These are phyloP conservation scores for Monodelphis domestica DNA, from an alignment of 2,797 vertebrate species.

Conservation along the genomic window DNA sequence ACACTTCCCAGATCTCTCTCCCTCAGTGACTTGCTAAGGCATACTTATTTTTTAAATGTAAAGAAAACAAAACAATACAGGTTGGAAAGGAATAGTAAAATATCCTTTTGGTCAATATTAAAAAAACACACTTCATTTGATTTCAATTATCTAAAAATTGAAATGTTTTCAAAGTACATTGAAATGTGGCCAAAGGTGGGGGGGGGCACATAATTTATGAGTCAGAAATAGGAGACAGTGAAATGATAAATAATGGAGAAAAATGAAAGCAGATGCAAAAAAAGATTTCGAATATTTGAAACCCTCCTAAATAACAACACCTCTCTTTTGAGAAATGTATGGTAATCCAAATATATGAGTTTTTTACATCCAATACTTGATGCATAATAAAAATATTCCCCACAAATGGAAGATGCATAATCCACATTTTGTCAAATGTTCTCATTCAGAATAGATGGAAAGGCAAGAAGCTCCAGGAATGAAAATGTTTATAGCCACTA, in stretches of 20 bases:
- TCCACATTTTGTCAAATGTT: background rate
- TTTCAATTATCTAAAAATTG: constrained; percentile 23
- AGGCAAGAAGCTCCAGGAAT: background rate
- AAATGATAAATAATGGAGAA: constrained; percentile 23
- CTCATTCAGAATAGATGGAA: background rate
- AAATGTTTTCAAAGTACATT: background rate
- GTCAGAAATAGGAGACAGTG: background rate
- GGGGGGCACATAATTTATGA: constrained; percentile 23
- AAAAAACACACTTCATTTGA: background rate
- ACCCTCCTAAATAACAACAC: background rate
- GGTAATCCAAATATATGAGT: constrained; percentile 4
- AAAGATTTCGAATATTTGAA: constrained; percentile 2
- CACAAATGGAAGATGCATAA: background rate
- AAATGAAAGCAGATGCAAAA: constrained; percentile 19
- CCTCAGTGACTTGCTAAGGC: background rate
- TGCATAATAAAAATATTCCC: constrained; percentile 6
- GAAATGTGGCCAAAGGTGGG: background rate
- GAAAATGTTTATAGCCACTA: background rate
- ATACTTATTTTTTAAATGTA: background rate
- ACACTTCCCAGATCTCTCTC: background rate
- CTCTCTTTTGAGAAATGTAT: background rate
- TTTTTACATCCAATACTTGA: constrained; percentile 11
- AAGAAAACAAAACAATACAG: background rate
- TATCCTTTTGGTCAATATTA: background rate
- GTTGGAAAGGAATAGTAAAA: background rate